These are phyloP conservation scores for Ceyx margarethae DNA, from an alignment of 2,113 vertebrate species.

Conservation along the genomic window DNA sequence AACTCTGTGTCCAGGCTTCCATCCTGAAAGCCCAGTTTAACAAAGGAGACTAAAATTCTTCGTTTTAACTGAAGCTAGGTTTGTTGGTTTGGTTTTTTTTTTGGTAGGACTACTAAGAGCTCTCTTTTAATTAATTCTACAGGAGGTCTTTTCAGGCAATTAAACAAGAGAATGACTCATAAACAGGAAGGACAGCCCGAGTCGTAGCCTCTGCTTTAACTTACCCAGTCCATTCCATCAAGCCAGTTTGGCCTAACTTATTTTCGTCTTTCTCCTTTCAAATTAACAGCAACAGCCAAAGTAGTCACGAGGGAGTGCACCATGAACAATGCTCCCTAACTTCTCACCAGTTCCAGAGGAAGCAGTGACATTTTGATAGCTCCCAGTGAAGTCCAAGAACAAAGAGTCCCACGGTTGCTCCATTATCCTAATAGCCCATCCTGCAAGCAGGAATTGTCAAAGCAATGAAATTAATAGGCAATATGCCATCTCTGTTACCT, in stretches of 20 bases:
- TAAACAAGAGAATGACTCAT: neutral
- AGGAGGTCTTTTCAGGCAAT: neutral
- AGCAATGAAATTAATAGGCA: neutral
- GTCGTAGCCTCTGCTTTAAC: neutral
- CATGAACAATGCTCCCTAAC: neutral
- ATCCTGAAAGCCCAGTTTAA: neutral
- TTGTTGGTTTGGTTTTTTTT: neutral
- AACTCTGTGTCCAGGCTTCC: neutral
- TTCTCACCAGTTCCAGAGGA: neutral
- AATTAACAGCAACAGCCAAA: neutral
- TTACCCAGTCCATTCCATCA: neutral
- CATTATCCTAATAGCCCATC: neutral
- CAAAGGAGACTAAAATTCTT: neutral
- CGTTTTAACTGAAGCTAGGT: neutral
- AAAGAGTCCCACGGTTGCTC: neutral
- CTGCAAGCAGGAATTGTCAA: neutral
- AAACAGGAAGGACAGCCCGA: conserved; percentile 24
- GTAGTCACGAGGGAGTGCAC: neutral
- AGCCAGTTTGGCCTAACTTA: neutral
- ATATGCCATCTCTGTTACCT: neutral
- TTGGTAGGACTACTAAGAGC: neutral
- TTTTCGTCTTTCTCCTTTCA: conserved; percentile 2
- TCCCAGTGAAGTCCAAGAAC: neutral
- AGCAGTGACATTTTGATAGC: neutral
- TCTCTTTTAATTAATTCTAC: conserved; percentile 31